phyloP scores from a whole-genome alignment of 2,888 invertebrate species.

The Pristionchus japonicus region DNA sequence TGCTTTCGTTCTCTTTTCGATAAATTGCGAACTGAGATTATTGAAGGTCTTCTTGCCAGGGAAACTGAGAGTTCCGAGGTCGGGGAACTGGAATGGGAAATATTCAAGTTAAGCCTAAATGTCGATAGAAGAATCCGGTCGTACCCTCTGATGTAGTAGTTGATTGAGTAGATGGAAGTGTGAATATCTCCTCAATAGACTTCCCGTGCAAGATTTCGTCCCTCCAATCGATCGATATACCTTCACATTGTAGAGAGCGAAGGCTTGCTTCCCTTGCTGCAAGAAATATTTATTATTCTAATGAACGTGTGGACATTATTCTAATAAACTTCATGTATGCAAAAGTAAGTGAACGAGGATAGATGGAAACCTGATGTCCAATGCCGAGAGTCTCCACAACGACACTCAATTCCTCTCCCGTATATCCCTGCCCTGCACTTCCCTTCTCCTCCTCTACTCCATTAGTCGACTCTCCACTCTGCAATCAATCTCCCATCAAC shows the following conservation, averaged over 20 bases:
- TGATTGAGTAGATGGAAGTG: conserved; percentile 92
- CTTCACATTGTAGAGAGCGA: conserved; percentile 73
- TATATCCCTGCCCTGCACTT: background rate
- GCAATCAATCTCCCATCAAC: background rate
- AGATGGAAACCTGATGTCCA: conserved; percentile 62
- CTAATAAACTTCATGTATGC: no score
- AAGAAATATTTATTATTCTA: background rate
- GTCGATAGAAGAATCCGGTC: background rate
- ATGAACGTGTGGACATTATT: no score
- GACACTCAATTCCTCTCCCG: conserved; percentile 49
- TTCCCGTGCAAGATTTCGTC: conserved; percentile 79
- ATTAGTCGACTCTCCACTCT: conserved; percentile 29
- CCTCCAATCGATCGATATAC: conserved; percentile 59
- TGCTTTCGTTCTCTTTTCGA: conserved; percentile 86
- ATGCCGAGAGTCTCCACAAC: conserved; percentile 72
- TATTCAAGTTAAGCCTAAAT: background rate
- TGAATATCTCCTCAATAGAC: conserved; percentile 91
- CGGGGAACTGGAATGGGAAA: conserved; percentile 82
- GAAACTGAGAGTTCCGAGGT: conserved; percentile 85
- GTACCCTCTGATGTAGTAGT: conserved; percentile 82
- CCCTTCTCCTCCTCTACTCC: conserved; percentile 31
- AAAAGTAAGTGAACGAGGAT: no score
- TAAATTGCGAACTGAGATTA: conserved; percentile 85
- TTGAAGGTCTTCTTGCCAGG: conserved; percentile 95
- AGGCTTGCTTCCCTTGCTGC: conserved; percentile 71